These are phyloP conservation scores for Ara ararauna DNA, from an alignment of 2,797 vertebrate genomes.

Conservation along the genomic window DNA sequence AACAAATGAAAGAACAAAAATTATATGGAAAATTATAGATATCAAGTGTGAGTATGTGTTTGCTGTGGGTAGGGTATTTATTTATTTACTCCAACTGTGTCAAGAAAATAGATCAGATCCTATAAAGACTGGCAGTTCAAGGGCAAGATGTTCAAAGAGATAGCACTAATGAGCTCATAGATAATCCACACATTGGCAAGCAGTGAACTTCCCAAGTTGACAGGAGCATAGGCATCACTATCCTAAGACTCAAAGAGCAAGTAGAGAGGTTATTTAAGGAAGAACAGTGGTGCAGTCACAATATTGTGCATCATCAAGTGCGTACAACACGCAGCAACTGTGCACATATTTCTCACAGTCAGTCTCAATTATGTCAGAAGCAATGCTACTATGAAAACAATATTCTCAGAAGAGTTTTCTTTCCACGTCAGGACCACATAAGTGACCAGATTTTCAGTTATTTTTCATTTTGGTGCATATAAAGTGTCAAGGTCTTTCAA, in stretches of 20 bases:
- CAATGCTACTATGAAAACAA: neutral
- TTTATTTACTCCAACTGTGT: constrained; percentile 14
- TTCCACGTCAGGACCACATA: neutral
- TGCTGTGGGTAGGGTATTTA: neutral
- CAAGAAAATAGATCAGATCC: constrained; percentile 18
- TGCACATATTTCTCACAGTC: constrained; percentile 14
- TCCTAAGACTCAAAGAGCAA: neutral
- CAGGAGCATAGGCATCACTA: neutral
- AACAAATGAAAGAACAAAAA: neutral
- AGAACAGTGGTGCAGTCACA: constrained; percentile 4
- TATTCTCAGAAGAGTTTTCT: neutral
- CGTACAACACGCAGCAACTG: neutral
- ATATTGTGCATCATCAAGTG: neutral
- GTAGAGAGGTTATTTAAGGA: constrained; percentile 9
- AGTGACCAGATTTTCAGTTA: neutral
- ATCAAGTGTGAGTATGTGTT: neutral
- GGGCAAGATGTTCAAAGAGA: constrained; percentile 19
- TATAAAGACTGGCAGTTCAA: constrained; percentile 15
- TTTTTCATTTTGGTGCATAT: neutral
- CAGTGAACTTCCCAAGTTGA: neutral
- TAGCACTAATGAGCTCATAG: constrained; percentile 16
- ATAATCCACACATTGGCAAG: neutral
- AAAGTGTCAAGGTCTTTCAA: neutral
- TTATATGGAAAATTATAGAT: neutral
- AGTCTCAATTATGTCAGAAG: constrained; percentile 53